Evolutionary conservation across 2,888 invertebrate genomes (phyloP).

Genomic region (Thumatha senex): DNA sequence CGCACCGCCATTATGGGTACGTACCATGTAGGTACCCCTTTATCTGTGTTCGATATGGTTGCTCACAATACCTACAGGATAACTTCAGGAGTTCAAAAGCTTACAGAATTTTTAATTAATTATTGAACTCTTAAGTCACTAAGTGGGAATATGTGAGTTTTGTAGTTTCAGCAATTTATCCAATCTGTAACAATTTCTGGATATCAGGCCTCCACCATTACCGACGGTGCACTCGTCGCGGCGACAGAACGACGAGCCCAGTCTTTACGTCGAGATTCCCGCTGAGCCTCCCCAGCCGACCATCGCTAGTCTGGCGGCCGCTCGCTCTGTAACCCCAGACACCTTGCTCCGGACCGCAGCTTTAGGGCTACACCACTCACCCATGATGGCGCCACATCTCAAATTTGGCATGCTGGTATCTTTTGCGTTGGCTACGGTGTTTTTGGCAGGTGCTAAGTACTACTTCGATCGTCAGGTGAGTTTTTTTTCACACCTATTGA

Average conservation of each 20-base stretch:
- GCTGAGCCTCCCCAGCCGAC: constrained; percentile 68
- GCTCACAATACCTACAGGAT: no score
- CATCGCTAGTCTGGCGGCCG: constrained; percentile 73
- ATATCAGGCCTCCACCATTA: constrained; percentile 56
- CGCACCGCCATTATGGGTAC: constrained; percentile 59
- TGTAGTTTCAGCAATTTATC: no score
- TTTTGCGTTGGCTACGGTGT: constrained; percentile 86
- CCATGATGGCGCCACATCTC: constrained; percentile 83
- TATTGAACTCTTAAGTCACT: no score
- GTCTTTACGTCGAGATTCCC: constrained; percentile 75
- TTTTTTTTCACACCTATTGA: not conserved
- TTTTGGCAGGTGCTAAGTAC: constrained; percentile 88
- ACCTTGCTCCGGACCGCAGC: constrained; percentile 74
- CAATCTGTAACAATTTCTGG: not conserved
- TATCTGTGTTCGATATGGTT: no score
- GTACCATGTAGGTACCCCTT: not conserved
- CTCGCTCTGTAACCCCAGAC: constrained; percentile 75
- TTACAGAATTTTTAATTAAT: no score
- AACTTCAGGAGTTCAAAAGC: no score
- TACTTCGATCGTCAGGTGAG: constrained; percentile 87
- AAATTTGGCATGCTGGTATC: constrained; percentile 89
- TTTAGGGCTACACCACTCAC: constrained; percentile 71
- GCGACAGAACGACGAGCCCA: constrained; percentile 65
- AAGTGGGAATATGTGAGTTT: no score
- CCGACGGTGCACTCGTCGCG: constrained; percentile 60